Evolutionary conservation across 1,140 invertebrate species (phyloP).

Genomic region (Zeugodacus cucurbitae): DNA sequence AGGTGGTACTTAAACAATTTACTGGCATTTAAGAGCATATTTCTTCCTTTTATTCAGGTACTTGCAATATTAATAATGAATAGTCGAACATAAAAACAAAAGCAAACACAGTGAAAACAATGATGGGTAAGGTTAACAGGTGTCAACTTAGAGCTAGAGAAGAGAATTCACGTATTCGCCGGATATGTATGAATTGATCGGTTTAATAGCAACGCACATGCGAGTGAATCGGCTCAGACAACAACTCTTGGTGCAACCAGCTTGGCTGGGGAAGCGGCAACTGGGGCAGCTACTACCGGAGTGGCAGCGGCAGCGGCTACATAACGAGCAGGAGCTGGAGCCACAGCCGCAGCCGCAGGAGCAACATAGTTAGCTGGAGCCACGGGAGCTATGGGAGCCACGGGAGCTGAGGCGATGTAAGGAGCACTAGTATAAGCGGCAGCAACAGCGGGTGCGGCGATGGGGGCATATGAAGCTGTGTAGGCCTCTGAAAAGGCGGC

Average conservation of each 20-base stretch:
- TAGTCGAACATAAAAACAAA: not conserved
- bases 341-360: not conserved
- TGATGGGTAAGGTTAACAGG: constrained; percentile 7
- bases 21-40: constrained; percentile 9
- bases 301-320: not conserved
- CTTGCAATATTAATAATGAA: constrained; percentile 37
- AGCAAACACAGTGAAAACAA: not conserved
- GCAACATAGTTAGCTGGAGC: not conserved
- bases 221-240: not conserved
- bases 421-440: constrained; percentile 29
- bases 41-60: constrained; percentile 33
- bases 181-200: constrained; percentile 20
- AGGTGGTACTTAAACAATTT: not conserved
- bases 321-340: not conserved
- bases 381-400: not conserved
- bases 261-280: not conserved
- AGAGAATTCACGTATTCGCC: not conserved
- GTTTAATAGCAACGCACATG: not conserved
- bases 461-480: constrained; percentile 10
- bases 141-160: constrained; percentile 23
- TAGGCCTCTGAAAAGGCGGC: constrained; percentile 2
- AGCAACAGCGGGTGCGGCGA: not conserved
- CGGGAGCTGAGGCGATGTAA: not conserved
- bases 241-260: not conserved
- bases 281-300: not conserved